phyloP scores from a whole-genome alignment of 1,140 invertebrate genomes.

The Drosophila rhopaloa region DNA sequence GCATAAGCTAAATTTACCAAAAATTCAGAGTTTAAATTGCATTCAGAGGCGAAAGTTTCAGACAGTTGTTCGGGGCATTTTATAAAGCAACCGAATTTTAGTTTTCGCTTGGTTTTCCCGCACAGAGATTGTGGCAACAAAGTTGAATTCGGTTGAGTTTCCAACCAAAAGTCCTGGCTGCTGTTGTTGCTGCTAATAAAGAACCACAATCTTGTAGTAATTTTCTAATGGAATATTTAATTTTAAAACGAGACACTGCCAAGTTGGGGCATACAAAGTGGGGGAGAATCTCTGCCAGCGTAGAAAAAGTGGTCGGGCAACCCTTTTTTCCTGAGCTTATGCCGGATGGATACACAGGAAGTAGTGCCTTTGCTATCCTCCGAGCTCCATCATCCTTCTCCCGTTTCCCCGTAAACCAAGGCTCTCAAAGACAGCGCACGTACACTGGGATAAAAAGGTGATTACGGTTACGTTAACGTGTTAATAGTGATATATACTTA shows the following conservation, averaged over 20 bases:
- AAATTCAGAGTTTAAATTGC: constrained; percentile 21
- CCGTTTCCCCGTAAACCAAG: constrained; percentile 18
- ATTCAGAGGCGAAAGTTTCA: neutral
- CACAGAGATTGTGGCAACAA: constrained; percentile 23
- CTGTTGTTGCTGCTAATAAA: constrained; percentile 48
- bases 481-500: too few species aligned
- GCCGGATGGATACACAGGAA: constrained; percentile 81
- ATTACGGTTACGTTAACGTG: neutral
- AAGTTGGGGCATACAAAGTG: constrained; percentile 49
- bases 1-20: constrained; percentile 10
- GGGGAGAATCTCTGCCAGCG: constrained; percentile 42
- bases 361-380: constrained; percentile 64
- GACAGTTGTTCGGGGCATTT: constrained; percentile 1
- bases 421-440: constrained; percentile 68
- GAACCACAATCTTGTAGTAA: constrained; percentile 84
- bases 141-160: constrained; percentile 53
- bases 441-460: neutral
- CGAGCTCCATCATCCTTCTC: constrained; percentile 13
- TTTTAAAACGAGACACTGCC: constrained; percentile 79
- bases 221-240: constrained; percentile 84
- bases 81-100: constrained; percentile 17
- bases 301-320: constrained; percentile 70
- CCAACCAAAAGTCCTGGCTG: constrained; percentile 19
- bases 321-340: constrained; percentile 72
- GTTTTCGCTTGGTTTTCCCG: constrained; percentile 12